These are phyloP conservation scores for Sceloporus tristichus DNA, from an alignment of 2,113 vertebrate species.

Conservation along the genomic window DNA sequence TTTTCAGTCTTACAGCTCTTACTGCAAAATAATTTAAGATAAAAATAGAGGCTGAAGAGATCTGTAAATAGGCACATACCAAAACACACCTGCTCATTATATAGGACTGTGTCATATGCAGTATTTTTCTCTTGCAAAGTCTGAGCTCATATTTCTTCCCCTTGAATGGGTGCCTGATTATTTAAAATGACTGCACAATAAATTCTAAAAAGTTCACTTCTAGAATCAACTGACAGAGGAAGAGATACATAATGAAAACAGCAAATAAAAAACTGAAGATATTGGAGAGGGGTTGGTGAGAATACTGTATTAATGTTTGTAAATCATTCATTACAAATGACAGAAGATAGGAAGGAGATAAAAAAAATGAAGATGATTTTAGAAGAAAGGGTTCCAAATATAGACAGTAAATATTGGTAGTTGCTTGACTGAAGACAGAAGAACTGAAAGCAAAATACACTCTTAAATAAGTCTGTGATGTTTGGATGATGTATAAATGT, in stretches of 20 bases:
- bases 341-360: conserved; percentile 3
- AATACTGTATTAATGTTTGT: not conserved
- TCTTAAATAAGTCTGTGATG: not conserved
- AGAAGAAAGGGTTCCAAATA: not conserved
- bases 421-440: not conserved
- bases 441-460: not conserved
- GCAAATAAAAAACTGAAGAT: conserved; percentile 1
- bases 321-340: not conserved
- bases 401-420: not conserved
- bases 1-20: not conserved
- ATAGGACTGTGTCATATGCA: not conserved
- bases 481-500: not conserved
- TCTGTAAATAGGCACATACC: conserved; percentile 12
- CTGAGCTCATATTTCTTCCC: not conserved
- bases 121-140: not conserved
- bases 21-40: conserved; percentile 10
- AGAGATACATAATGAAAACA: conserved; percentile 12
- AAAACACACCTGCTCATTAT: conserved; percentile 23
- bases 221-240: not conserved
- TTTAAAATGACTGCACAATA: conserved; percentile 6
- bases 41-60: conserved; percentile 30
- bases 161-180: conserved; percentile 3
- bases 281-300: not conserved
- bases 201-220: not conserved
- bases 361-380: not conserved